These are phyloP conservation scores for Hemichromis elongatus DNA, from an alignment of 2,113 vertebrate species.

Conservation along the genomic window DNA sequence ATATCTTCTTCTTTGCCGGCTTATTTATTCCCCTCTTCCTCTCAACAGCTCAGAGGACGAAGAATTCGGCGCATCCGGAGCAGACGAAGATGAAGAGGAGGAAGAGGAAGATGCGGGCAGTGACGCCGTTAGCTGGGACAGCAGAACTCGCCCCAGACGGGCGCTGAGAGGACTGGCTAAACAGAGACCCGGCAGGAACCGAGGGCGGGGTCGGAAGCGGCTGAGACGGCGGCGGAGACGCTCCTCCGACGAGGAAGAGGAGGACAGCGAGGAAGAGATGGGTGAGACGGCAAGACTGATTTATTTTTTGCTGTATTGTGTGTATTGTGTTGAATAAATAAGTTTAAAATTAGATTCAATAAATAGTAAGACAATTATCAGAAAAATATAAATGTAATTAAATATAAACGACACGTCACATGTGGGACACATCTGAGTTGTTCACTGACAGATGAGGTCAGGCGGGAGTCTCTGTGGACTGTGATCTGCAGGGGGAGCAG, in stretches of 20 bases:
- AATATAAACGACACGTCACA: background rate
- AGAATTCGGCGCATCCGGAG: conserved; percentile 83
- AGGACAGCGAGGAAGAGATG: conserved; percentile 65
- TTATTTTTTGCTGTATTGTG: background rate
- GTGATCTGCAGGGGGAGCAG: background rate
- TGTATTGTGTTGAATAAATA: background rate
- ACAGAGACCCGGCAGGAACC: conserved; percentile 54
- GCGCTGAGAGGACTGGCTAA: conserved; percentile 4
- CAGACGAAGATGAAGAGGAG: conserved; percentile 83
- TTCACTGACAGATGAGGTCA: background rate
- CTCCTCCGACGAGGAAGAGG: conserved; percentile 66
- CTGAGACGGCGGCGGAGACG: conserved; percentile 66
- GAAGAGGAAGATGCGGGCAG: conserved; percentile 81
- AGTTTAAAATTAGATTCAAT: background rate
- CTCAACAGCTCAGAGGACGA: conserved; percentile 86
- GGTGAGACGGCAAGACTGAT: conserved; percentile 33
- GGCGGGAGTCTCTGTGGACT: background rate
- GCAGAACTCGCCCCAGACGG: conserved; percentile 69
- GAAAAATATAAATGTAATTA: background rate
- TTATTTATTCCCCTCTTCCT: background rate
- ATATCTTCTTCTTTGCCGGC: background rate
- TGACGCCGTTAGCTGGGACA: conserved; percentile 76
- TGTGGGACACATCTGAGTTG: too few species aligned
- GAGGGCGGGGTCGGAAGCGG: conserved; percentile 73
- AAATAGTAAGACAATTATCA: background rate